Conservation (phyloP, 2,113 vertebrate species). For the Mormyrus iriodes region DNA sequence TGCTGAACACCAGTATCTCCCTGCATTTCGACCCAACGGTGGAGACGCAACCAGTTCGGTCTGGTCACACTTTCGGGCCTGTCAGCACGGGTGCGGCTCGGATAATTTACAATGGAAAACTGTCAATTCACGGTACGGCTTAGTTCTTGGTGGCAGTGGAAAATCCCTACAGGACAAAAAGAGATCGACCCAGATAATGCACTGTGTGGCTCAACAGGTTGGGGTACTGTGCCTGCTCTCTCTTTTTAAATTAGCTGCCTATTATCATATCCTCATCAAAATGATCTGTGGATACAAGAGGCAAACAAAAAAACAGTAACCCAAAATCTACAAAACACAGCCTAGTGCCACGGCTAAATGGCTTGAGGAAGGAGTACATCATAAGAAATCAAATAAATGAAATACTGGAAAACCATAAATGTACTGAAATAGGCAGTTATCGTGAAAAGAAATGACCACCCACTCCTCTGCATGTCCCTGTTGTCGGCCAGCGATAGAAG, state of each 20-base stretch:
- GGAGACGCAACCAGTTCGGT: background rate
- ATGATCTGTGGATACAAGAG: background rate
- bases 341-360: background rate
- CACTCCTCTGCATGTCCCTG: background rate
- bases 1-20: background rate
- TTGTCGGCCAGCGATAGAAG: background rate
- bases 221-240: background rate
- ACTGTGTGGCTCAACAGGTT: background rate
- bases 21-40: background rate
- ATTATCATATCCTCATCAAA: background rate
- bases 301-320: no score
- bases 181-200: background rate
- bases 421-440: background rate
- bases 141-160: background rate
- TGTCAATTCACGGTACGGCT: background rate
- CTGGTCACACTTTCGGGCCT: background rate
- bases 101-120: background rate
- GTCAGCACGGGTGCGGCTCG: background rate
- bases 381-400: background rate
- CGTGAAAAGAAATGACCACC: background rate
- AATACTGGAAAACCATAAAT: background rate
- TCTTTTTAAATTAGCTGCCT: background rate
- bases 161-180: background rate
- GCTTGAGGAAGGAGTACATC: background rate
- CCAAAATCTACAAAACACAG: background rate